Base-by-base conservation (phyloP, 2,888 invertebrate genomes). In the Copidosoma aretas region DNA sequence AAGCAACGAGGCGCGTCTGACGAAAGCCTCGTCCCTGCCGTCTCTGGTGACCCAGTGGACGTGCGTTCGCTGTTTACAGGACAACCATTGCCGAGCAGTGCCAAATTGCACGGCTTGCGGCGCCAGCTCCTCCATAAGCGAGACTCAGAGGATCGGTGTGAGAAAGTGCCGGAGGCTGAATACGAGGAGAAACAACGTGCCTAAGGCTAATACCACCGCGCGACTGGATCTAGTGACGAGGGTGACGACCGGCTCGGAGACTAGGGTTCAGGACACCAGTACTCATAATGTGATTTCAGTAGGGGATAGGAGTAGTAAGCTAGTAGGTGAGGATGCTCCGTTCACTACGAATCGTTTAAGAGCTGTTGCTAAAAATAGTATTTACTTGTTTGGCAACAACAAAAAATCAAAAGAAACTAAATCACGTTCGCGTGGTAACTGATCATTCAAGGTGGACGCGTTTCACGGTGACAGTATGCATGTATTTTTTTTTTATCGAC, bases 31-130 rank as follows among this genome's bases (percentile, higher is more conserved):
- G 51, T 84, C 83, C 24, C 64, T 82, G 70, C 83, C 83, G 54
- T 78, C 79, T 10, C 71, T 84, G 65, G 77, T 81, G 21, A 79
- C 77, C 17, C 79, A 77, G 74, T 92, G 92, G 91, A 88, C 89
- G 14, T 92, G 92, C 79, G 87, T 87, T 75, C 88, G 91, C 75
- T 93, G 93, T 80, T 91, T 93, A 1, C 84, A 93, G 64, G 88
- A 90, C 73, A 93, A 93, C 84, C 87, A 88, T 73, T 81, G 80
- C 74, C 88, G 87, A 2, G 87, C 88, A 22, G 87, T 88, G 21
- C 86, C 88, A 1, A 86, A 89, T 74, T 93, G 93, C 82, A 90
- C 91, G 76, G 91, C 92, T 8, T 93, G 93, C 76, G 88, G 91
- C 76, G 88, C 91, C 0, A 81, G 78, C 75, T 81, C 80, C 22